Percentiles rank a stretch among this genome's conserved stretches.
phyloP scores from a whole-genome alignment of 2,797 vertebrate species.

The Morus bassanus region DNA sequence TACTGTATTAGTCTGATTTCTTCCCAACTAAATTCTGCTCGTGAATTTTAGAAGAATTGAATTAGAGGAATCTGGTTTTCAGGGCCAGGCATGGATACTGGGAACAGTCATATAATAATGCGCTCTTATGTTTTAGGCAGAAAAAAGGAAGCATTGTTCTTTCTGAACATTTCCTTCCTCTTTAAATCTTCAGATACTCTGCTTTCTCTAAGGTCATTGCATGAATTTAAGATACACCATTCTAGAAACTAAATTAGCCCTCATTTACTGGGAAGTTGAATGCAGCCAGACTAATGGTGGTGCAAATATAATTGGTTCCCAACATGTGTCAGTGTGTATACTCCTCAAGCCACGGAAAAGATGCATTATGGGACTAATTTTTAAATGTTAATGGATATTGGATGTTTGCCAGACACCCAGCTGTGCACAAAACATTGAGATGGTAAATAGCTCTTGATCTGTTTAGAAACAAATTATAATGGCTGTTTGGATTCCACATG shows the following conservation, averaged over 20 bases:
- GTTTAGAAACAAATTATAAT: conserved; percentile 85
- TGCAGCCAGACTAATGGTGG: conserved; percentile 77
- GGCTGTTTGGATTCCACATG: conserved; percentile 78
- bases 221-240: conserved; percentile 74
- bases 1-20: background rate
- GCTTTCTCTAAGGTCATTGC: conserved; percentile 71
- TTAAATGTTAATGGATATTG: conserved; percentile 85
- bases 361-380: conserved; percentile 85
- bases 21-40: conserved; percentile 20
- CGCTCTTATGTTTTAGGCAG: background rate
- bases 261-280: conserved; percentile 77
- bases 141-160: conserved; percentile 42
- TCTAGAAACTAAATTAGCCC: conserved; percentile 79
- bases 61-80: conserved; percentile 46
- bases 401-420: conserved; percentile 82
- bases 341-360: conserved; percentile 78
- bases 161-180: conserved; percentile 52
- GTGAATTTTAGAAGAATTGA: conserved; percentile 26
- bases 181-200: conserved; percentile 61
- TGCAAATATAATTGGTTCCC: conserved; percentile 80
- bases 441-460: conserved; percentile 85
- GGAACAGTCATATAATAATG: background rate
- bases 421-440: conserved; percentile 81
- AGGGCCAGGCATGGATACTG: conserved; percentile 26
- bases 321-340: conserved; percentile 77